These are phyloP conservation scores for Cryptotermes secundus DNA, from an alignment of 1,140 invertebrate genomes.

Conservation along the genomic window DNA sequence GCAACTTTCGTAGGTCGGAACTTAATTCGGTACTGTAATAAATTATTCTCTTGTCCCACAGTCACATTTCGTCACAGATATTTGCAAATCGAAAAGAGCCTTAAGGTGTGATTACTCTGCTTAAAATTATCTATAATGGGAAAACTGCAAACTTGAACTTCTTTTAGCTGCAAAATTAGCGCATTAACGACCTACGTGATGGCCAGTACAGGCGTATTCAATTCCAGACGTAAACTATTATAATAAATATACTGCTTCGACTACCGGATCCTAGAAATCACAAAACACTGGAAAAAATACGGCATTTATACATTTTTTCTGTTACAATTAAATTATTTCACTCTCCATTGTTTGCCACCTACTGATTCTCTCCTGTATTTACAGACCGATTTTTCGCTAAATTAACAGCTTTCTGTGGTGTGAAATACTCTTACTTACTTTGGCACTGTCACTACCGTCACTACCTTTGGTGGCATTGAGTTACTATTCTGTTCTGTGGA, in stretches of 20 bases:
- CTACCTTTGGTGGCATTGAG: too few relatives aligned
- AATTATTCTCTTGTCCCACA: too few relatives aligned
- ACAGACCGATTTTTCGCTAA: neutral
- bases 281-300: neutral
- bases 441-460: neutral
- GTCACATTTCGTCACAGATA: too few relatives aligned
- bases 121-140: neutral
- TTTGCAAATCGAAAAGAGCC: too few relatives aligned
- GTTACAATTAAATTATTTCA: neutral
- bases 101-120: too few relatives aligned
- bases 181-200: neutral
- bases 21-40: too few relatives aligned
- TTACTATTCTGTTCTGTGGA: too few relatives aligned
- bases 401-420: neutral
- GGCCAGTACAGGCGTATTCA: neutral
- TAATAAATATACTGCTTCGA: neutral
- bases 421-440: neutral
- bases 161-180: neutral
- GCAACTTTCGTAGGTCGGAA: too few relatives aligned
- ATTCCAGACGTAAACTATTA: neutral
- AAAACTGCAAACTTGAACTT: neutral
- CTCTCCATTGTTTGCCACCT: neutral
- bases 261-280: neutral
- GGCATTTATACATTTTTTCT: slow-evolving; percentile 5
- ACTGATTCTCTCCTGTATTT: neutral